A percentile compares a stretch with the other conserved stretches of the same genome.
Evolutionary conservation across 2,888 invertebrate genomes (phyloP).

Genomic region (Cheilosia grossa): DNA sequence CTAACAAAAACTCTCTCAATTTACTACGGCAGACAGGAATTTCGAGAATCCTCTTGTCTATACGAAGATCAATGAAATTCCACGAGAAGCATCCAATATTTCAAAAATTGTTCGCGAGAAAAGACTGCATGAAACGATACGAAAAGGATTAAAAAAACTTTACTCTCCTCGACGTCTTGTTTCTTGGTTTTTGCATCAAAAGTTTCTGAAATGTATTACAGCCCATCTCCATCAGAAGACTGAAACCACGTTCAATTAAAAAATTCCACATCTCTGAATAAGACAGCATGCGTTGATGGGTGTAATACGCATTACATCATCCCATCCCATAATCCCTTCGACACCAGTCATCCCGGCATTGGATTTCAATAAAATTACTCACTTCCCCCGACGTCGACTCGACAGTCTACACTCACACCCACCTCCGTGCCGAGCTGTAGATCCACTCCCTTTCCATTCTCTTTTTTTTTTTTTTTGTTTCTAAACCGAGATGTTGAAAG

Average conservation of each 20-base stretch:
- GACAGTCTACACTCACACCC: background rate
- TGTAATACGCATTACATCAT: slow-evolving; percentile 53
- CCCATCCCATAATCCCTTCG: slow-evolving; percentile 57
- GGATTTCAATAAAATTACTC: slow-evolving; percentile 68
- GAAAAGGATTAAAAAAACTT: slow-evolving; percentile 11
- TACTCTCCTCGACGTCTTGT: slow-evolving; percentile 1
- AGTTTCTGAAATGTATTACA: slow-evolving; percentile 44
- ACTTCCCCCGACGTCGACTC: slow-evolving; percentile 29
- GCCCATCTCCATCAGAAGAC: background rate
- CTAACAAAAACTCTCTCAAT: background rate
- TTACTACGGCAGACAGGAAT: background rate
- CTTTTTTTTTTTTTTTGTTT: too few species aligned
- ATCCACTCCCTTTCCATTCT: slow-evolving; percentile 26
- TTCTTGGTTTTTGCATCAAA: slow-evolving; percentile 30
- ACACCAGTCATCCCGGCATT: slow-evolving; percentile 60
- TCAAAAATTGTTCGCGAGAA: too few species aligned
- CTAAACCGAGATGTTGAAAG: slow-evolving; percentile 5
- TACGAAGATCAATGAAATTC: slow-evolving; percentile 35
- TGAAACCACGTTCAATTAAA: slow-evolving; percentile 52
- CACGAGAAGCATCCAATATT: slow-evolving; percentile 23
- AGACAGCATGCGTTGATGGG: slow-evolving; percentile 53
- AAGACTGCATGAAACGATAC: too few species aligned
- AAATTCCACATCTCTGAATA: slow-evolving; percentile 59
- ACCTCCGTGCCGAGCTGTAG: slow-evolving; percentile 23
- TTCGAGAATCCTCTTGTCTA: background rate